Evolutionary conservation across 2,888 invertebrate species (phyloP), one percentile per base, ranked within the genome.

Genomic region (Phaedon cochleariae): DNA sequence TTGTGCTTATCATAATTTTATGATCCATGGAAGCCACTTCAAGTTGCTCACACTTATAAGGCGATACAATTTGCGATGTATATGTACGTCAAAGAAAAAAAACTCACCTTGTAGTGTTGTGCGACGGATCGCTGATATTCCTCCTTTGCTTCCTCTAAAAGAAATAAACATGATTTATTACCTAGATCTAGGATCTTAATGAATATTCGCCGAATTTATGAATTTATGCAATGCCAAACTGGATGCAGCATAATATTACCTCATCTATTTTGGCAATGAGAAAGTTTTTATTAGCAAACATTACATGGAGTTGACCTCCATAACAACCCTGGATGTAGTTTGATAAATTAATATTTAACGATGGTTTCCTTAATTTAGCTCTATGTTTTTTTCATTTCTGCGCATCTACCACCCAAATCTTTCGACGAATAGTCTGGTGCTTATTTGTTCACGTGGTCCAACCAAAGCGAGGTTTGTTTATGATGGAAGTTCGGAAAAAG

Each of bases 91-190:
- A 62, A 62, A 59, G 49, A 62, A 46, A 45, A 49, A 49, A 59
- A 59, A 86, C 89, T 89, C 81, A 90, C 89, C 86, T 87, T 75
- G 88, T 88, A 81, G 90, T 90, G 70, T 90, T 90, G 77, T 92
- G 87, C 84, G 91, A 92, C 52, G 93, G 93, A 85, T 93, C 93
- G 79, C 92, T 92, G 76, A 91, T 91, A 85, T 93, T 93, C 77
- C 92, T 86, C 76, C 90, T 88, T 80, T 90, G 90, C 76, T 91
- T 87, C 77, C 85, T 85, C 88, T 90, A 87, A 68, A 74, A 77
- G 6, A 66, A 21, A 59, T 55, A 72, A 59, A 15, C 45, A 53
- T 64, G 34, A 37, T 26, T 9, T 10, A 34, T 34, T 34, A 34
- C 31, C 6, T 10, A 34, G 10, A 34, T 34, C 31, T 2, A 2